Percentiles rank a stretch among this genome's conserved stretches.
phyloP scores from a whole-genome alignment of 1,140 invertebrate genomes.

The Drosophila oshimai region DNA sequence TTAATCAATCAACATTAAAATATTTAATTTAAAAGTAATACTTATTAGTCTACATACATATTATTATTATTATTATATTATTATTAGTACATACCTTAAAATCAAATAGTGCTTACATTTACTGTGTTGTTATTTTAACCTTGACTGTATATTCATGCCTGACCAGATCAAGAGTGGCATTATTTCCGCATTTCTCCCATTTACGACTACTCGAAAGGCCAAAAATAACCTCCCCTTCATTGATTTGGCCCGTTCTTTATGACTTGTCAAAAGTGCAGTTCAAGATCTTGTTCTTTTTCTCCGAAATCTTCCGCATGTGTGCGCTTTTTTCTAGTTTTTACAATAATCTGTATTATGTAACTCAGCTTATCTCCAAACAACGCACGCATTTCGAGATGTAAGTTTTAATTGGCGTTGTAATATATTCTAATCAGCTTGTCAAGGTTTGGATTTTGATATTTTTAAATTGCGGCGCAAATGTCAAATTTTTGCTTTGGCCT shows the following conservation, averaged over 20 bases:
- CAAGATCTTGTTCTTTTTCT: constrained; percentile 3
- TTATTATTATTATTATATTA: no score
- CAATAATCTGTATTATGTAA: constrained; percentile 26
- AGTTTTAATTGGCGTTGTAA: not conserved
- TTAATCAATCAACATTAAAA: no score
- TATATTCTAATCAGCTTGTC: constrained; percentile 3
- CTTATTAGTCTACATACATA: not conserved
- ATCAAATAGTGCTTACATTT: no score
- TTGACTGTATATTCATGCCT: not conserved
- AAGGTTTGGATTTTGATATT: constrained; percentile 1
- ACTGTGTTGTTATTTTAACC: not conserved
- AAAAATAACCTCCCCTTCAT: constrained; percentile 36
- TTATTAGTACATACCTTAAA: no score
- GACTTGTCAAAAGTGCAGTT: constrained; percentile 43
- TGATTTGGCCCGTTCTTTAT: constrained; percentile 40
- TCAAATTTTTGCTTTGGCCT: not conserved
- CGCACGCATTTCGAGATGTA: constrained; percentile 6
- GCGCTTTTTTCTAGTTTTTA: not conserved
- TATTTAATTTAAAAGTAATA: no score
- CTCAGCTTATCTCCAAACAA: constrained; percentile 21
- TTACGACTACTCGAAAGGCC: constrained; percentile 30
- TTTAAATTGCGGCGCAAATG: not conserved
- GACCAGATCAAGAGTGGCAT: constrained; percentile 16
- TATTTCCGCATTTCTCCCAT: constrained; percentile 44
- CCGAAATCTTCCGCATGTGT: constrained; percentile 27